These are phyloP conservation scores for Crossocerus cetratus DNA, from an alignment of 2,888 invertebrate genomes.

Conservation along the genomic window DNA sequence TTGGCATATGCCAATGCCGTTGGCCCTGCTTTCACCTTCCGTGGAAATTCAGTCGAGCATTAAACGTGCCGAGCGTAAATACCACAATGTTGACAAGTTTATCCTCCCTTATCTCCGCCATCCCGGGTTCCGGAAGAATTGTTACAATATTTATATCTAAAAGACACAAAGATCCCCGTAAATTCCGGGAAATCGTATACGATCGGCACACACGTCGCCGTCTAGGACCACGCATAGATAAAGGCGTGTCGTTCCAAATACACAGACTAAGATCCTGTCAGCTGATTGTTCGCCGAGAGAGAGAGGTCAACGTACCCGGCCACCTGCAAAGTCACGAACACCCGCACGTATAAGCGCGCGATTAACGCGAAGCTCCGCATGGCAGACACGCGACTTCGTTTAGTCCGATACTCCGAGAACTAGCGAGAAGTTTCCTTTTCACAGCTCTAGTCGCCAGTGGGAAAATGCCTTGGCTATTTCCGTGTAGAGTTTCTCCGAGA, in stretches of 20 bases:
- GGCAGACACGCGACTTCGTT: conserved; percentile 29
- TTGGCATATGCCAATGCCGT: neutral
- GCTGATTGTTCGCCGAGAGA: conserved; percentile 21
- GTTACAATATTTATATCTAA: too few relatives aligned
- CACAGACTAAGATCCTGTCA: conserved; percentile 22
- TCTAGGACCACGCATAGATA: too few relatives aligned
- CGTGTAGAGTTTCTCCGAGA: too few relatives aligned
- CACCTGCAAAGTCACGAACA: conserved; percentile 39
- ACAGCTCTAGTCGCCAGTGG: neutral
- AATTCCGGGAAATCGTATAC: too few relatives aligned
- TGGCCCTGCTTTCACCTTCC: neutral
- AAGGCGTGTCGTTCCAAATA: too few relatives aligned
- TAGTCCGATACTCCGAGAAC: conserved; percentile 17
- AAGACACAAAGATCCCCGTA: too few relatives aligned
- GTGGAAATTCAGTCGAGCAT: conserved; percentile 5
- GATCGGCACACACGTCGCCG: too few relatives aligned
- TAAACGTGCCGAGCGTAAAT: neutral
- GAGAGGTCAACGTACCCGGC: conserved; percentile 38
- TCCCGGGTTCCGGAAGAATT: neutral
- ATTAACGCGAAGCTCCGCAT: conserved; percentile 43
- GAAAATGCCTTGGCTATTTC: too few relatives aligned
- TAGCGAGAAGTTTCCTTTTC: neutral
- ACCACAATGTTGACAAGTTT: too few relatives aligned
- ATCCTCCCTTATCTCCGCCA: too few relatives aligned
- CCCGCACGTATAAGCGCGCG: conserved; percentile 28